Percentiles rank a stretch among this genome's conserved stretches.
Conservation (phyloP, 2,888 invertebrate genomes). For the Synanthedon andrenaeformis region DNA sequence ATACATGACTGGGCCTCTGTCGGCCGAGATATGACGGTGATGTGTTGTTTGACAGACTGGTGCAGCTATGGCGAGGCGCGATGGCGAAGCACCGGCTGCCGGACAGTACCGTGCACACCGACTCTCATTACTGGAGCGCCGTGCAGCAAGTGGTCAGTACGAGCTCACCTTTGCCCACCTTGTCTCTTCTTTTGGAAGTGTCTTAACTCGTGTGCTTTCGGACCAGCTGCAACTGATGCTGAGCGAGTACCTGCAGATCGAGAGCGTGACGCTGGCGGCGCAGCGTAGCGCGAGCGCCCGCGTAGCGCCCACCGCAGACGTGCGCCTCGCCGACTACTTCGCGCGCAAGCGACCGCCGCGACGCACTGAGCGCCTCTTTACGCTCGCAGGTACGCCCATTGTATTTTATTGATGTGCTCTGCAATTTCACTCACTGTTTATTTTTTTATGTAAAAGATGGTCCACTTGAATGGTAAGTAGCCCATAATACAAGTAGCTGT, state of each 20-base stretch:
- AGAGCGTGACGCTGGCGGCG: constrained; percentile 77
- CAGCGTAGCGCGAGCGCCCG: constrained; percentile 29
- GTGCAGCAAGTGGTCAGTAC: constrained; percentile 86
- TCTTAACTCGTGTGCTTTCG: too few relatives aligned
- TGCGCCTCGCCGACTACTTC: constrained; percentile 47
- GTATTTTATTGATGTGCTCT: not conserved
- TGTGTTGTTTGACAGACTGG: constrained; percentile 39
- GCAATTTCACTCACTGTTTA: too few relatives aligned
- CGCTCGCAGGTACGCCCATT: constrained; percentile 27
- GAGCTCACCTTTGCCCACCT: too few relatives aligned
- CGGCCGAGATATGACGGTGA: too few relatives aligned
- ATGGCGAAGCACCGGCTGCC: constrained; percentile 81
- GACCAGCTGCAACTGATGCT: constrained; percentile 84
- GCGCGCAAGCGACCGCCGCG: constrained; percentile 41
- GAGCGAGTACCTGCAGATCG: constrained; percentile 89
- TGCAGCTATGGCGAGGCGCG: constrained; percentile 86
- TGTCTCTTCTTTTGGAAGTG: too few relatives aligned
- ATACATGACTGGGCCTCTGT: too few relatives aligned
- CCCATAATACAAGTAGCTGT: too few relatives aligned
- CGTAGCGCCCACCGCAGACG: constrained; percentile 14
- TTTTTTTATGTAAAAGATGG: too few relatives aligned
- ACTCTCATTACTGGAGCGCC: constrained; percentile 87
- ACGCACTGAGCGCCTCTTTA: constrained; percentile 38
- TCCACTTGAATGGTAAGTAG: too few relatives aligned
- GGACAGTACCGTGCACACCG: constrained; percentile 72